phyloP scores from a whole-genome alignment of 2,113 vertebrate species.

The Trogon melanurus region DNA sequence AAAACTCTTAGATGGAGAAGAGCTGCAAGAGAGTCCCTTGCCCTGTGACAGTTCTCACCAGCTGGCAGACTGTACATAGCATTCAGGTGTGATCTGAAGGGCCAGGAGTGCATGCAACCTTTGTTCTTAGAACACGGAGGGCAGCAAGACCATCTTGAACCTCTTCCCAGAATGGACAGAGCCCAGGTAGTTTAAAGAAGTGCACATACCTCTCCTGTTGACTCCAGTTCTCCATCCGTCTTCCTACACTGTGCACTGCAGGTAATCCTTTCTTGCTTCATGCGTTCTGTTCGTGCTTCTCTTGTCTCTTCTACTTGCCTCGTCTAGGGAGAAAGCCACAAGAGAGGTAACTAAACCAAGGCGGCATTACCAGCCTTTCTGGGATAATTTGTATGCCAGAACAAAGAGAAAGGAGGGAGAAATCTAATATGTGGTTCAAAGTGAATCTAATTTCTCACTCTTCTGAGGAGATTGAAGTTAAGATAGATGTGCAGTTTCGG shows the following conservation, averaged over 20 bases:
- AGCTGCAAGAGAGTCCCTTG: neutral
- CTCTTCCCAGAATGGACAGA: neutral
- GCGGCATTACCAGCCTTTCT: neutral
- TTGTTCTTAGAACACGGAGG: neutral
- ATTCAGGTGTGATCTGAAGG: neutral
- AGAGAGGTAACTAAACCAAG: neutral
- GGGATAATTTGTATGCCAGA: neutral
- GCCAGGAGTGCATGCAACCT: rapidly evolving
- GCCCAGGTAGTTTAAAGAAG: neutral
- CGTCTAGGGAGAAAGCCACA: constrained; percentile 70
- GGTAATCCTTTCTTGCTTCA: constrained; percentile 76
- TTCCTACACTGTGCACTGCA: constrained; percentile 66
- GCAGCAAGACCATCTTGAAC: neutral
- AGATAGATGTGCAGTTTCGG: neutral
- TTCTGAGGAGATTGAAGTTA: neutral
- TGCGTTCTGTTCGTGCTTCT: constrained; percentile 72
- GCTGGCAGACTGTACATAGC: neutral
- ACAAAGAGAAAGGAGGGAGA: neutral
- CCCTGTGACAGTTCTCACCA: neutral
- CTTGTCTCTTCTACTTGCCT: constrained; percentile 72
- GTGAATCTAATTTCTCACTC: neutral
- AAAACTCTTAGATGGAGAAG: neutral
- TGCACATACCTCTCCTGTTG: constrained; percentile 75
- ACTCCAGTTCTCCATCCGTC: neutral
- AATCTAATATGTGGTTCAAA: neutral